Percentiles rank a stretch among this genome's conserved stretches.
These are phyloP conservation scores for Enoplosus armatus DNA, from an alignment of 2,797 vertebrate species.

Conservation along the genomic window DNA sequence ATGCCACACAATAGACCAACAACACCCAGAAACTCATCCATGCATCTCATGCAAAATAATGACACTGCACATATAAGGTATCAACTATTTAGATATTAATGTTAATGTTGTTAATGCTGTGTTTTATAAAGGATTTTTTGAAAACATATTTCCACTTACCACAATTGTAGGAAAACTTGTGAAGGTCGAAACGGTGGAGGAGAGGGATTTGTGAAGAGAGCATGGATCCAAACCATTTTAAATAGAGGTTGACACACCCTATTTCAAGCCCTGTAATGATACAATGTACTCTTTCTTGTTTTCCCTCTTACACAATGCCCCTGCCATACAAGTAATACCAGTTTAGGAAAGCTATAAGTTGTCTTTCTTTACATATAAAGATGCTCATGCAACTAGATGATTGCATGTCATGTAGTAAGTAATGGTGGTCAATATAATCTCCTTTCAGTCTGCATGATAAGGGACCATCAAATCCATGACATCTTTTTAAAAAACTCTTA, in stretches of 20 bases:
- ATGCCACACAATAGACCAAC: background rate
- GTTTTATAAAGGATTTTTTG: background rate
- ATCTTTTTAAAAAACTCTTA: too few species aligned
- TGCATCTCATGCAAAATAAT: background rate
- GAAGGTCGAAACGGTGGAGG: background rate
- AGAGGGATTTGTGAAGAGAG: background rate
- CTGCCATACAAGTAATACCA: background rate
- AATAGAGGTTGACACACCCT: constrained; percentile 7
- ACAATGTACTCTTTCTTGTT: background rate
- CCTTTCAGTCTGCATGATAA: background rate
- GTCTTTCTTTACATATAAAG: background rate
- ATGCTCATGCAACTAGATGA: too few species aligned
- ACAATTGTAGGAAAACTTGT: constrained; percentile 1
- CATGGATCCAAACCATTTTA: constrained; percentile 16
- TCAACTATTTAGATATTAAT: background rate
- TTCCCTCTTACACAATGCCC: background rate
- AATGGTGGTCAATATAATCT: background rate
- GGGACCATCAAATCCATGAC: background rate
- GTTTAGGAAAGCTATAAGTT: background rate
- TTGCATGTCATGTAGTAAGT: background rate
- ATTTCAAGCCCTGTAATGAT: background rate
- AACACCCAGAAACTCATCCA: background rate
- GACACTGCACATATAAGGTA: background rate
- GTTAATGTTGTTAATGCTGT: background rate
- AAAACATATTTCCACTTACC: constrained; percentile 45